Conservation (phyloP, 2,113 vertebrate species). For the Oriolus oriolus region DNA sequence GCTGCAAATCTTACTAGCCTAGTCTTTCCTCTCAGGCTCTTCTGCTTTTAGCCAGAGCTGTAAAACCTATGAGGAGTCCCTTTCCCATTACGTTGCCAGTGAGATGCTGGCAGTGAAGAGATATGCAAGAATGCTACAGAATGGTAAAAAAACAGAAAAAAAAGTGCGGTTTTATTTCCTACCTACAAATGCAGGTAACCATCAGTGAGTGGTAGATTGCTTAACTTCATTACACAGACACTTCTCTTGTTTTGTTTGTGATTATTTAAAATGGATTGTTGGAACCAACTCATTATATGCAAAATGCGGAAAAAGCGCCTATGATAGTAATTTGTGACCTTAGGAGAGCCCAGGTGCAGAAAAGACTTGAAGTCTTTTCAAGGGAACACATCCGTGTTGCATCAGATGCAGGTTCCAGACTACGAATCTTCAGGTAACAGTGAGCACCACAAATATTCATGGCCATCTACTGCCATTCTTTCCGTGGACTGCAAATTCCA, state of each 20-base stretch:
- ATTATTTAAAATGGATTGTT: background rate
- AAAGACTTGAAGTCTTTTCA: conserved; percentile 9
- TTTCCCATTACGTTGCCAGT: background rate
- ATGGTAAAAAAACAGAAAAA: background rate
- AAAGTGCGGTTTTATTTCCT: background rate
- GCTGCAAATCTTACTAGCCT: background rate
- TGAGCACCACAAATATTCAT: conserved; percentile 14
- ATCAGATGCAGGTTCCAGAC: background rate
- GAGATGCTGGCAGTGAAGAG: background rate
- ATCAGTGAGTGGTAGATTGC: background rate
- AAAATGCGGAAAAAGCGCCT: background rate
- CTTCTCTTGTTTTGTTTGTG: background rate
- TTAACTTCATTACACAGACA: background rate
- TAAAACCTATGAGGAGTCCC: background rate
- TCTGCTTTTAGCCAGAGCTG: background rate
- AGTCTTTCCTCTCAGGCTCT: background rate
- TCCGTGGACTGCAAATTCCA: background rate
- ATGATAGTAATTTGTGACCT: background rate
- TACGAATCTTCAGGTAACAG: background rate
- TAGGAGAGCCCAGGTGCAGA: background rate
- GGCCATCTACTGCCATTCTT: conserved; percentile 41
- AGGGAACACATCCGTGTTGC: conserved; percentile 6
- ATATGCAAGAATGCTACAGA: background rate
- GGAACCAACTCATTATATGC: background rate
- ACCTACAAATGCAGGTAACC: background rate